Base-by-base conservation (phyloP, 2,113 vertebrate genomes). In the Platichthys stellatus region DNA sequence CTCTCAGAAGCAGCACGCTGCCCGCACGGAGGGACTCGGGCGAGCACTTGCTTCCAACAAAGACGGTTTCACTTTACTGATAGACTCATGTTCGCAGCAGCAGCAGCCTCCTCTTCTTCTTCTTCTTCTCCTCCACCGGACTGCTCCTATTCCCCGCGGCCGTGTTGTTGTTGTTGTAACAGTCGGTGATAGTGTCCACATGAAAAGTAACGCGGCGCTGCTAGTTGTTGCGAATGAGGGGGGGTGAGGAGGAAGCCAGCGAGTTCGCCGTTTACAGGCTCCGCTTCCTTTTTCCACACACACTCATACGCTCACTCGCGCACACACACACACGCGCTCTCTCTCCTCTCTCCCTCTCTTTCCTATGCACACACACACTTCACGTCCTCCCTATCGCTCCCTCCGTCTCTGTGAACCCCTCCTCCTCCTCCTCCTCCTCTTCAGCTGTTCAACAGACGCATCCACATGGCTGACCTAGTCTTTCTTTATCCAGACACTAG, bases 401-500 rank as follows among this genome's bases (percentile, higher is more conserved):
- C 89, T 90, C 84, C 63, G 86, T 91, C 88, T 91, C 89, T 79
- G 83, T 87, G 69, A 68, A 77, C 82, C 90, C 82, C 68, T 24
- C 76, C 78, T 82, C 84, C 87, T 82, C 88, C 82, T 88, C 87
- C 73, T 75, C 84, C 86, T 87, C 74, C 82, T 84, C 89, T 89
- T 95, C 93, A 92, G 94, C 95, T 91, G 91, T 94, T 94, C 93
- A 93, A 94, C 95, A 95, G 93, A 94, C 95, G 93, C 94, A 94
- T 95, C 95, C 96, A 95, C 96, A 95, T 95, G 96, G 95, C 94
- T 92, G 96, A 96, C 95, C 94, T 93, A 93, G 93, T 92, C 95
- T 94, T 95, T 91, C 93, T 94, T 93, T 94, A 94, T 92, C 94
- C 93, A 95, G 92, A 94, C 95, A 90, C 89, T 86, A 91, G 73